Percentiles rank a stretch among this genome's conserved stretches.
phyloP scores from a whole-genome alignment of 2,113 vertebrate genomes.

The Girardinichthys multiradiatus region DNA sequence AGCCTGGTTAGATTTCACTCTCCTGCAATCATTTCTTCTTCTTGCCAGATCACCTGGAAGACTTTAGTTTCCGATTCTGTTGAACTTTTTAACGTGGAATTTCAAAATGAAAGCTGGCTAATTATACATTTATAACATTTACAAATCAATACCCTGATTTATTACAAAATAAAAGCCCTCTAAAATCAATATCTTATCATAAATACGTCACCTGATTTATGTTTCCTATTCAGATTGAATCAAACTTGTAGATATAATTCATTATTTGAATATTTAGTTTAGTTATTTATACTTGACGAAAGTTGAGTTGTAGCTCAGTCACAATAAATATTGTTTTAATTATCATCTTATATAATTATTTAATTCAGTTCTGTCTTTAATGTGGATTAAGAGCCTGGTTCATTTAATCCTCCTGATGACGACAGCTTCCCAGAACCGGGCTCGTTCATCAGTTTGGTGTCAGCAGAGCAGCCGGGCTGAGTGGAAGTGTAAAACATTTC shows the following conservation, averaged over 20 bases:
- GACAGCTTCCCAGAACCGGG: background rate
- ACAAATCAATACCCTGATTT: background rate
- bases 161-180: background rate
- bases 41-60: no score
- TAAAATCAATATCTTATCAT: background rate
- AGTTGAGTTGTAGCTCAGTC: no score
- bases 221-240: background rate
- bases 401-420: no score
- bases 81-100: background rate
- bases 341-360: background rate
- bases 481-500: background rate
- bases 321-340: background rate
- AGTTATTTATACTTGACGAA: no score
- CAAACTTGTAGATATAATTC: background rate
- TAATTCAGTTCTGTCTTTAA: background rate
- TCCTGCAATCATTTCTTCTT: no score
- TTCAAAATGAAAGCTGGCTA: background rate
- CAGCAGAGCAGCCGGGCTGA: no score
- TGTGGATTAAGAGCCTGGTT: background rate
- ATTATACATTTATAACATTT: no score
- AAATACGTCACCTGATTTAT: background rate
- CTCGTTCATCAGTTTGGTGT: no score
- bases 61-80: no score
- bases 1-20: no score
- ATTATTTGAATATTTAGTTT: background rate